A percentile compares a stretch with the other conserved stretches of the same genome.
phyloP scores from a whole-genome alignment of 2,888 invertebrate species.

The Aspidiotus rigidus region DNA sequence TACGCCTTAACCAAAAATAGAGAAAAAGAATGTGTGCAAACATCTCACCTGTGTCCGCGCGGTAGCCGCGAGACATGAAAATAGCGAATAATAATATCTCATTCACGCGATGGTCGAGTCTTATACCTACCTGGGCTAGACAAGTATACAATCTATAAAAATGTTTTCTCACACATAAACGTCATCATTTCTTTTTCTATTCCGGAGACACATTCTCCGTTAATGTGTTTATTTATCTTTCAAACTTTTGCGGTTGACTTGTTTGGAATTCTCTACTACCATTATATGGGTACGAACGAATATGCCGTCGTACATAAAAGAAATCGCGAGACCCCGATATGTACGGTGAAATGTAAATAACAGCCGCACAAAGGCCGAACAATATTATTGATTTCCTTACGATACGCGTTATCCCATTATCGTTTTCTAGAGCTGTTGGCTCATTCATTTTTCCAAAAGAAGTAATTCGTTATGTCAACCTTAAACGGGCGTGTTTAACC shows the following conservation, averaged over 20 bases:
- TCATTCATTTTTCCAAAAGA: constrained; percentile 29
- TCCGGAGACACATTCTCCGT: neutral
- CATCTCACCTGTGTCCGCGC: too few relatives aligned
- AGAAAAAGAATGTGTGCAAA: too few relatives aligned
- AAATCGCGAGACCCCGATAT: constrained; percentile 18
- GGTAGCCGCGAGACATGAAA: too few relatives aligned
- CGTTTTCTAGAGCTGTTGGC: constrained; percentile 26
- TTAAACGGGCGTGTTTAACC: constrained; percentile 30
- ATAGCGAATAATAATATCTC: too few relatives aligned
- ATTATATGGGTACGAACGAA: too few relatives aligned
- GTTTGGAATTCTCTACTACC: constrained; percentile 22
- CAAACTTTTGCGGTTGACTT: constrained; percentile 32
- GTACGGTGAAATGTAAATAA: constrained; percentile 30
- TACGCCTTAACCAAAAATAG: too few relatives aligned
- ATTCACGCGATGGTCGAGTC: too few relatives aligned
- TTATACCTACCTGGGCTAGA: too few relatives aligned
- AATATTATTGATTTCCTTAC: neutral
- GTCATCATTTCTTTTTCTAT: too few relatives aligned
- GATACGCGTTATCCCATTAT: constrained; percentile 26
- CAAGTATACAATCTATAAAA: too few relatives aligned
- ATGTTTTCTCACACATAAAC: neutral
- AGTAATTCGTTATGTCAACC: constrained; percentile 32
- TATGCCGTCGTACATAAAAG: neutral
- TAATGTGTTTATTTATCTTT: constrained; percentile 33
- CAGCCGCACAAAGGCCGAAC: constrained; percentile 5